Percentiles rank a stretch among this genome's conserved stretches.
Conservation (phyloP, 2,888 invertebrate genomes). For the Leucania comma region DNA sequence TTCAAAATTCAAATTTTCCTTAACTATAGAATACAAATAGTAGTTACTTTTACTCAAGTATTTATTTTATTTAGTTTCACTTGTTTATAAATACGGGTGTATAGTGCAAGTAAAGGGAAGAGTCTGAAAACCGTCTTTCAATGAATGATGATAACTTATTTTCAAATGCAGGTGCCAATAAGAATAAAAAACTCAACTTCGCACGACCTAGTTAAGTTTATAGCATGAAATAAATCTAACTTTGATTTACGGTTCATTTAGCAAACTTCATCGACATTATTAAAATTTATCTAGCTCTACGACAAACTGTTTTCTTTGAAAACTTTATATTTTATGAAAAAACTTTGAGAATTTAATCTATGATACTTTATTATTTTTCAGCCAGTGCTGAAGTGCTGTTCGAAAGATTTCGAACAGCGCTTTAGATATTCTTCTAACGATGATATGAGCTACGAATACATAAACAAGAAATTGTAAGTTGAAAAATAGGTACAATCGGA, state of each 20-base stretch:
- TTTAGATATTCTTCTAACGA: conserved; percentile 80
- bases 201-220: conserved; percentile 10
- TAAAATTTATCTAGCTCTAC: conserved; percentile 25
- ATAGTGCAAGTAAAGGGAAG: not conserved
- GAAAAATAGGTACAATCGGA: too few relatives aligned
- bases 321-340: conserved; percentile 40
- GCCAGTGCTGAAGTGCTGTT: too few relatives aligned
- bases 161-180: conserved; percentile 11
- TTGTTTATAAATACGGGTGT: too few relatives aligned
- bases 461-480: not conserved
- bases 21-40: too few relatives aligned
- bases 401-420: conserved; percentile 86
- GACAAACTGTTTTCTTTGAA: conserved; percentile 21
- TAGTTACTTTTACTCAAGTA: too few relatives aligned
- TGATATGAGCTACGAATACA: conserved; percentile 61
- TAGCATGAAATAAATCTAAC: conserved; percentile 14
- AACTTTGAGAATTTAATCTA: conserved; percentile 19
- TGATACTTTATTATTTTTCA: conserved; percentile 71
- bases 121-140: not conserved
- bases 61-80: too few relatives aligned
- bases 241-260: conserved; percentile 35
- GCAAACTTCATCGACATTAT: conserved; percentile 37
- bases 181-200: not conserved
- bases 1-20: too few relatives aligned
- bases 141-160: not conserved